Evolutionary conservation across 2,888 invertebrate genomes (phyloP), one percentile per base, ranked within the genome.

Genomic region (Trissonchulus latispiculum): DNA sequence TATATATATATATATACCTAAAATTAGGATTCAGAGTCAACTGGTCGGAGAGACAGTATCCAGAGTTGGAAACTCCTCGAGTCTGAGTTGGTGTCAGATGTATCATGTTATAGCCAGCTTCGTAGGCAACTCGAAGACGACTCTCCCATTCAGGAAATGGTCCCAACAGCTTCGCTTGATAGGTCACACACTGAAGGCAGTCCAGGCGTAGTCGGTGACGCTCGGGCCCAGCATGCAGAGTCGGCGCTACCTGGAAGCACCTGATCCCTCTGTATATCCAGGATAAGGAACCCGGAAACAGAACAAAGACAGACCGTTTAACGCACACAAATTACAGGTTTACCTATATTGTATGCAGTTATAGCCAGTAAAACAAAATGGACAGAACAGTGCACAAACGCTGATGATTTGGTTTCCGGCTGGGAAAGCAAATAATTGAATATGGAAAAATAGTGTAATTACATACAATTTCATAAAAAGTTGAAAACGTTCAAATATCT

Each of bases 81-180:
- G 91, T 90, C 87, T 95, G 96, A 77, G 96, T 89, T 1, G 97
- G 96, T 36, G 96, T 95, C 84, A 97, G 93, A 86, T 97, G 97
- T 74, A 97, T 87, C 88, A 95, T 89, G 85, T 99, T 99, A 86
- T 97, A 99, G 33, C 95, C 95, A 76, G 90, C 88, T 84, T 94
- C 91, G 82, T 89, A 88, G 70, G 93, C 88, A 70, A 95, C 93
- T 76, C 88, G 86, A 77, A 99, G 86, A 81, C 91, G 90, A 37
- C 86, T 84, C 83, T 91, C 90, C 99, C 99, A 99, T 64, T 91
- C 90, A 74, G 89, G 86, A 79, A 99, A 89, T 61, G 91, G 89
- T 2, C 97, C 97, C 68, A 99, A 87, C 81, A 90, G 89, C 87
- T 99, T 99, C 61, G 94, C 86, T 75, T 99, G 86, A 80, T 95